phyloP scores from a whole-genome alignment of 30 jellyfish, hydroid and myxozoan genomes.

The Hydractinia echinata region DNA sequence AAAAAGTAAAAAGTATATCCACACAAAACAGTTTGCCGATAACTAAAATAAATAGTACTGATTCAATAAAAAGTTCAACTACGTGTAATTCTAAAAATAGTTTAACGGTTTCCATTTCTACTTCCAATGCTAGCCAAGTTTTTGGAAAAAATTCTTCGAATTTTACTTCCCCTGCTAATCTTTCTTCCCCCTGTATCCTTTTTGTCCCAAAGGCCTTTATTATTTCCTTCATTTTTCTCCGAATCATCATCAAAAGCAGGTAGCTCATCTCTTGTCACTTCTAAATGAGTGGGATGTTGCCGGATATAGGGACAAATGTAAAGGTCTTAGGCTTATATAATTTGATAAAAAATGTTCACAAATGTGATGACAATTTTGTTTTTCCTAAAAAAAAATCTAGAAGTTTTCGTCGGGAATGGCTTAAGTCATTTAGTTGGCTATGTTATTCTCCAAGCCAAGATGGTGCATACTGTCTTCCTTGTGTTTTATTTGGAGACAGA shows the following conservation, averaged over 20 bases:
- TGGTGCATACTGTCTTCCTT: conserved; percentile 61
- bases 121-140: not conserved
- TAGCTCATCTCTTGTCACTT: not conserved
- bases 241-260: not conserved
- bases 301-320: not conserved
- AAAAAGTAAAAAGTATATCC: not conserved
- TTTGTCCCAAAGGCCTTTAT: no score
- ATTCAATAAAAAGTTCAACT: no score
- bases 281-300: conserved; percentile 1
- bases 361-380: conserved; percentile 14
- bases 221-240: not conserved
- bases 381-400: conserved; percentile 34
- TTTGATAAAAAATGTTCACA: conserved; percentile 20
- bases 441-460: conserved; percentile 33
- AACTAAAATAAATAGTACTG: not conserved
- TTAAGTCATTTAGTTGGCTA: conserved; percentile 42
- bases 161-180: not conserved
- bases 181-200: no score
- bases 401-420: conserved; percentile 39
- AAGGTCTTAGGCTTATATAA: not conserved
- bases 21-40: not conserved
- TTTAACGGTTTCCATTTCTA: no score
- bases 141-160: not conserved
- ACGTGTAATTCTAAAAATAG: no score
- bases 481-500: conserved; percentile 41